Conservation (phyloP, 2,888 invertebrate genomes). For the Tuberolachnus salignus region DNA sequence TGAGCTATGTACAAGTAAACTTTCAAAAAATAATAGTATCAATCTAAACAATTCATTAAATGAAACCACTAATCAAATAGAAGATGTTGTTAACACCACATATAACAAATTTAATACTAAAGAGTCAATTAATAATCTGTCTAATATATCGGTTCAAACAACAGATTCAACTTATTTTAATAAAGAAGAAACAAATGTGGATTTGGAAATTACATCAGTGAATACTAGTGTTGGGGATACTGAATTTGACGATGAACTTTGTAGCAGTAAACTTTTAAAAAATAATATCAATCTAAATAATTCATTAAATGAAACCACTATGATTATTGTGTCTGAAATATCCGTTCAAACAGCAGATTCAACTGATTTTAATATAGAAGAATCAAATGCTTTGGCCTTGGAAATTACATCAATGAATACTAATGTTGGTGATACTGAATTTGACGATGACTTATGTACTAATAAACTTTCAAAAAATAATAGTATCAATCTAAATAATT, state of each 20-base stretch:
- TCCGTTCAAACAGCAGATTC: neutral
- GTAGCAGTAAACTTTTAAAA: neutral
- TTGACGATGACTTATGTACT: neutral
- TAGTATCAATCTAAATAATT: neutral
- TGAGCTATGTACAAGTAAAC: neutral
- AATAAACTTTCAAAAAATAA: neutral
- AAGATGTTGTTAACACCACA: neutral
- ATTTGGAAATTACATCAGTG: neutral
- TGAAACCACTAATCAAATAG: neutral
- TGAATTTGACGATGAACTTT: neutral
- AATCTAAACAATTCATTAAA: neutral
- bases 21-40: neutral
- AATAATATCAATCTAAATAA: neutral
- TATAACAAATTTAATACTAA: neutral
- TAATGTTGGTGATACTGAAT: neutral
- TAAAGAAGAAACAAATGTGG: neutral
- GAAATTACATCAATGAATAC: neutral
- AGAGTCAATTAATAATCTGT: neutral
- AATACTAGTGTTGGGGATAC: neutral
- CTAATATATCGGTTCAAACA: neutral
- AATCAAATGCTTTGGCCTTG: neutral
- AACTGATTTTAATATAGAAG: neutral
- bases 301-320: neutral
- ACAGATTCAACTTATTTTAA: neutral
- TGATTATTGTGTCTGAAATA: neutral